These are phyloP conservation scores for Xylocopa sonorina DNA, from an alignment of 1,140 invertebrate species.

Conservation along the genomic window DNA sequence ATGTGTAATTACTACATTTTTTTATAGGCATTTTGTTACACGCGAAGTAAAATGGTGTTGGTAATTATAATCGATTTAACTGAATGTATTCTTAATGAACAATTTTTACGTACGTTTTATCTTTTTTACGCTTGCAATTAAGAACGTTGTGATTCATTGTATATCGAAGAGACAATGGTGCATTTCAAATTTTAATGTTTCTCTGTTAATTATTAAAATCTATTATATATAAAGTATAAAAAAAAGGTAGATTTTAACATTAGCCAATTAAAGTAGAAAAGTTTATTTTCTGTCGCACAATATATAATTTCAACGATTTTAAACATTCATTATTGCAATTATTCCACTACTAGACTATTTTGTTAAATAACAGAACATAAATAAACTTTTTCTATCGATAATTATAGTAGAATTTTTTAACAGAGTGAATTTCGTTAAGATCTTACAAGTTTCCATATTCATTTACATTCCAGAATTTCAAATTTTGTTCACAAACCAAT, in stretches of 20 bases:
- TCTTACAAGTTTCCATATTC: neutral
- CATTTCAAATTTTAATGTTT: too few species aligned
- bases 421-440: neutral
- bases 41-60: neutral
- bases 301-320: too few species aligned
- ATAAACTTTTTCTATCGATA: neutral
- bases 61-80: too few species aligned
- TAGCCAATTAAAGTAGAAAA: neutral
- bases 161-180: constrained; percentile 21
- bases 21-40: neutral
- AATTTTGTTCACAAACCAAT: neutral
- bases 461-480: neutral
- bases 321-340: too few species aligned
- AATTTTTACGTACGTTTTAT: neutral
- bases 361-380: too few species aligned
- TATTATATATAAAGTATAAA: too few species aligned
- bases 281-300: constrained; percentile 12
- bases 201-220: too few species aligned
- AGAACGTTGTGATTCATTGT: neutral
- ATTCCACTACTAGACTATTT: too few species aligned
- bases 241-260: neutral
- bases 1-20: neutral
- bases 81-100: neutral
- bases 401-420: too few species aligned
- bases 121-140: neutral